Evolutionary conservation across 1,140 invertebrate species (phyloP).

Genomic region (Zaprionus tsacasi): DNA sequence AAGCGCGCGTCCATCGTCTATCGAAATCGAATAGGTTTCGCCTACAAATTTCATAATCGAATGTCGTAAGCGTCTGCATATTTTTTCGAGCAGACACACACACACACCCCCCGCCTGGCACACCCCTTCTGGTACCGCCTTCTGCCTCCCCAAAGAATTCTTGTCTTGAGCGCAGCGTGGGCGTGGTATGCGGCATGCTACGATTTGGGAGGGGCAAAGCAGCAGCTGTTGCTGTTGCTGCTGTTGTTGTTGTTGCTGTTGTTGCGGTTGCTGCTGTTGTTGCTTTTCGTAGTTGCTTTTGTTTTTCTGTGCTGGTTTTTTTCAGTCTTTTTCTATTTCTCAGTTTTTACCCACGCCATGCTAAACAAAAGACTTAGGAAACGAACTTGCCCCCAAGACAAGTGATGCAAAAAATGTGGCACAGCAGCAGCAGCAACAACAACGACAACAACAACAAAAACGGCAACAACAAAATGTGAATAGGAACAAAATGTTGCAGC

Average conservation of each 20-base stretch:
- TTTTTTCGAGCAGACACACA: constrained; percentile 30
- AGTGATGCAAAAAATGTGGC: constrained; percentile 74
- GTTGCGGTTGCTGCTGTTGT: constrained; percentile 32
- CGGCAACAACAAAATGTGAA: constrained; percentile 42
- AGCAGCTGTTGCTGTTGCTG: constrained; percentile 35
- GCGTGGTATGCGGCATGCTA: constrained; percentile 31
- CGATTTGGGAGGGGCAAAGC: constrained; percentile 26
- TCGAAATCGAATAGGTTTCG: constrained; percentile 47
- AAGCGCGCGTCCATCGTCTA: constrained; percentile 12
- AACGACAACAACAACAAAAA: constrained; percentile 21
- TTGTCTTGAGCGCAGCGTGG: constrained; percentile 20
- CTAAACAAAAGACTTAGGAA: constrained; percentile 80
- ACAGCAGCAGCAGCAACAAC: constrained; percentile 52
- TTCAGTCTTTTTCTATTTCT: constrained; percentile 18
- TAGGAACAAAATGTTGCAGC: constrained; percentile 42
- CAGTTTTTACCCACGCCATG: constrained; percentile 68
- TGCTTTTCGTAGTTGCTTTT: constrained; percentile 29
- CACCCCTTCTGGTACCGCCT: constrained; percentile 1
- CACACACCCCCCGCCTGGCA: background rate
- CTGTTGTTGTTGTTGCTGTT: constrained; percentile 16
- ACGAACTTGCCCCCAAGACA: constrained; percentile 78
- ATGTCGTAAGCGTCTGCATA: constrained; percentile 66
- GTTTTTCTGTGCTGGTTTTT: constrained; percentile 22
- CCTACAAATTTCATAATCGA: constrained; percentile 67
- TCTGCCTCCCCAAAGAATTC: constrained; percentile 29